Evolutionary conservation across 2,797 vertebrate genomes (phyloP).

Genomic region (Lepilemur septentrionalis): DNA sequence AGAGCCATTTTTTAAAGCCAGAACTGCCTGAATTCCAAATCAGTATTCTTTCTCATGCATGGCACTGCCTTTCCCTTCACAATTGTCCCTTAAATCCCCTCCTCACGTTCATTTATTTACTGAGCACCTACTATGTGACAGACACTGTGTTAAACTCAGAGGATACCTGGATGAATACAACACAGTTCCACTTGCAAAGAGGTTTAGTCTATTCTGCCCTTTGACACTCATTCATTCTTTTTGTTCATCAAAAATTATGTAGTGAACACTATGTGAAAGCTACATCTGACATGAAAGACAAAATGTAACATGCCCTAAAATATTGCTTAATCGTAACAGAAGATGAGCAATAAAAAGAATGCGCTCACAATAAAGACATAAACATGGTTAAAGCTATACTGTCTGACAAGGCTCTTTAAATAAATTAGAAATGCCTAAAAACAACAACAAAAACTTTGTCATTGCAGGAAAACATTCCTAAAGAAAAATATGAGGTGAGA

Average conservation of each 20-base stretch:
- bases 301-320: background rate
- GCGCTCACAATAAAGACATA: background rate
- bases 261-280: background rate
- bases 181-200: background rate
- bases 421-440: slow-evolving; percentile 16
- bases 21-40: background rate
- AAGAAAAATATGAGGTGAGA: background rate
- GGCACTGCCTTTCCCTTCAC: background rate
- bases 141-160: background rate
- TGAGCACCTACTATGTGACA: background rate
- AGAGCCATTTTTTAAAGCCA: background rate
- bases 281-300: background rate
- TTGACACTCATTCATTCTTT: background rate
- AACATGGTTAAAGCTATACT: background rate
- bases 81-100: background rate
- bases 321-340: background rate
- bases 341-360: background rate
- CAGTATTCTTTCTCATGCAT: background rate
- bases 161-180: background rate
- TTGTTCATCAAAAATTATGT: background rate
- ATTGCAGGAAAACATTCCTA: background rate
- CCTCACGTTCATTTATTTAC: background rate
- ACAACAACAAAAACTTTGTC: background rate
- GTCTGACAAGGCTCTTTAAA: background rate
- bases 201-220: background rate